A percentile compares a stretch with the other conserved stretches of the same genome.
These are phyloP conservation scores for Lasioglossum pauxillum DNA, from an alignment of 2,888 invertebrate species.

Conservation along the genomic window DNA sequence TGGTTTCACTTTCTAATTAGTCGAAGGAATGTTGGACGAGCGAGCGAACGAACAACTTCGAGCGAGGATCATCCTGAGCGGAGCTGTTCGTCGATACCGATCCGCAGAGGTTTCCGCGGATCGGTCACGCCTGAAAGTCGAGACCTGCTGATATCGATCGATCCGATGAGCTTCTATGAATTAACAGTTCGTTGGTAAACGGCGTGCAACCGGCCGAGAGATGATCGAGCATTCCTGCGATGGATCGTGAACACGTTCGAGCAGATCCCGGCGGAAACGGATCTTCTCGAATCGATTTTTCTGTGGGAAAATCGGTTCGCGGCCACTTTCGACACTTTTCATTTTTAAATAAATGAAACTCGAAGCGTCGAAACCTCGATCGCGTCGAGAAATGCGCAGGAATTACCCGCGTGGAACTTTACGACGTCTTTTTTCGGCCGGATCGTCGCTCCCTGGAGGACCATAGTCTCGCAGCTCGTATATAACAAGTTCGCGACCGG, in stretches of 20 bases:
- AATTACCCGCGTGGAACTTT: conserved; percentile 37
- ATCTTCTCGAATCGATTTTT: not conserved
- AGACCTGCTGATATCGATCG: not conserved
- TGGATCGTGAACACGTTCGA: not conserved
- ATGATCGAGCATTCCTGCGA: not conserved
- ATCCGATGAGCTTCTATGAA: not conserved
- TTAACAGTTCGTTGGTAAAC: conserved; percentile 2
- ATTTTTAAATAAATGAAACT: not conserved
- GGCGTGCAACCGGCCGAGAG: not conserved
- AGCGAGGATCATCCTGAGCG: not conserved
- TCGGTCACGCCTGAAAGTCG: not conserved
- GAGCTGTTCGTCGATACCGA: not conserved
- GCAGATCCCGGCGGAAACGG: not conserved
- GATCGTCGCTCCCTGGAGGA: conserved; percentile 4
- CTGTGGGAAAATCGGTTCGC: not conserved
- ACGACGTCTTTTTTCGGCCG: conserved; percentile 19
- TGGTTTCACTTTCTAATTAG: conserved; percentile 39
- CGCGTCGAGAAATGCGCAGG: not conserved
- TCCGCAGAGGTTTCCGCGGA: conserved; percentile 1
- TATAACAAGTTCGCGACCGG: conserved; percentile 33
- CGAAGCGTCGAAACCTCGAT: not conserved
- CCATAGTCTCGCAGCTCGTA: conserved; percentile 19
- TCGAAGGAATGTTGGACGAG: conserved; percentile 8
- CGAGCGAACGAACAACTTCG: not conserved
- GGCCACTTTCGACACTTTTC: no score